Evolutionary conservation across 2,888 invertebrate genomes (phyloP), one percentile per base, ranked within the genome.

Genomic region (Leucophenga maculata): DNA sequence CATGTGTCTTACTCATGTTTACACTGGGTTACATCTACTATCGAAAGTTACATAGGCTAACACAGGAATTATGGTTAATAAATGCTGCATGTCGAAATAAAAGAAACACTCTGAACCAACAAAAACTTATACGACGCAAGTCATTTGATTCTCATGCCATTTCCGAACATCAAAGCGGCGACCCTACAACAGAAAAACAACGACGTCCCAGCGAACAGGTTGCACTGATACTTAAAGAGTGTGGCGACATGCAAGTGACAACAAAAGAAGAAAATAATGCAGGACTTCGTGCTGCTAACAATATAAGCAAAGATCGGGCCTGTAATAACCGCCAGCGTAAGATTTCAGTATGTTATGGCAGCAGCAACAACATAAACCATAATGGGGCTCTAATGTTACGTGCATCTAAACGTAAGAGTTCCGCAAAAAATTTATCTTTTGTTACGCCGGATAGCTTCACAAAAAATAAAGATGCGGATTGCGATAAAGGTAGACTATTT

Each of bases 191-290:
- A 6, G 77, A 78, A 4, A 86, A 80, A 39, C 73, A 76, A 48
- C 91, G 93, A 32, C 89, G 95, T 64, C 94, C 95, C 0, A 95
- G 95, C 82, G 95, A 95, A 79, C 93, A 93, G 81, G 93, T 92
- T 0, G 88, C 93, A 82, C 90, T 92, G 76, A 91, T 91, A 68
- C 89, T 90, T 20, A 91, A 91, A 67, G 90, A 90, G 0, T 88
- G 88, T 9, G 88, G 89, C 3, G 88, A 88, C 9, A 52, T 70
- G 46, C 31, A 32, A 31, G 71, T 55, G 20, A 70, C 69, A 67
- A 74, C 4, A 52, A 31, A 11, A 1, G 72, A 57, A 11, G 14
- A 65, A 8, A 32, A 52, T 48, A 64, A 57, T 55, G 55, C 31
- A 14, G 18, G 48, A 8, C 16, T 31, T 9, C 39, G 26, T 9